These are phyloP conservation scores for Fragum fragum DNA, from an alignment of 2,888 invertebrate species.

Conservation along the genomic window DNA sequence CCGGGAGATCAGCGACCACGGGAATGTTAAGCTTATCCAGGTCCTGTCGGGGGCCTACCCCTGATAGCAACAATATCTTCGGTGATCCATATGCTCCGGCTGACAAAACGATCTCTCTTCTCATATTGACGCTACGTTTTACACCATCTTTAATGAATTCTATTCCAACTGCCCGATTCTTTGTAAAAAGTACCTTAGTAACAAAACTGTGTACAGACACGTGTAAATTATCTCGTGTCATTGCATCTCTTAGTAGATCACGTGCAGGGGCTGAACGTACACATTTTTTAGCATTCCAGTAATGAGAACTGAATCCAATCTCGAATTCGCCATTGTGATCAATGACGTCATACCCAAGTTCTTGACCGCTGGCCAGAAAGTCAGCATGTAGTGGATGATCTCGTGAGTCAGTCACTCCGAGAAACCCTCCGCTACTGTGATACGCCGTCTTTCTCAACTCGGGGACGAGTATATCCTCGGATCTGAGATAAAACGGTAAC, in stretches of 20 bases:
- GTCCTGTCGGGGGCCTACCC: slow-evolving; percentile 84
- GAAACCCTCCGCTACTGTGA: slow-evolving; percentile 30
- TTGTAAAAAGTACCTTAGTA: slow-evolving; percentile 70
- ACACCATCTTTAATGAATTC: slow-evolving; percentile 68
- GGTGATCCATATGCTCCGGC: slow-evolving; percentile 86
- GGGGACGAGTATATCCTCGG: slow-evolving; percentile 31
- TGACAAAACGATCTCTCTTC: slow-evolving; percentile 79
- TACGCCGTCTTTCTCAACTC: not conserved
- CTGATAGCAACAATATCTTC: slow-evolving; percentile 83
- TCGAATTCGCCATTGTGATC: slow-evolving; percentile 41
- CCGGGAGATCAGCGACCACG: slow-evolving; percentile 80
- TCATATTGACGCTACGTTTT: slow-evolving; percentile 57
- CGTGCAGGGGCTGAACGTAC: slow-evolving; percentile 78
- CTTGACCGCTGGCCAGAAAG: slow-evolving; percentile 22
- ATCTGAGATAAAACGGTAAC: slow-evolving; percentile 40
- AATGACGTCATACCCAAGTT: slow-evolving; percentile 26
- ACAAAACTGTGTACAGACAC: slow-evolving; percentile 69
- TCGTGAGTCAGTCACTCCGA: not conserved
- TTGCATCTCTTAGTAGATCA: slow-evolving; percentile 78
- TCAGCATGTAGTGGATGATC: not conserved
- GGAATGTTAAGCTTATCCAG: slow-evolving; percentile 81
- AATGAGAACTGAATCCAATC: slow-evolving; percentile 30
- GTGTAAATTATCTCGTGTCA: slow-evolving; percentile 74
- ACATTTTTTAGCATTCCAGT: slow-evolving; percentile 65
- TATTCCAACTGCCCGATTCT: slow-evolving; percentile 72